Base-by-base conservation (phyloP, 1,140 invertebrate species). In the Saccostrea glomerata region DNA sequence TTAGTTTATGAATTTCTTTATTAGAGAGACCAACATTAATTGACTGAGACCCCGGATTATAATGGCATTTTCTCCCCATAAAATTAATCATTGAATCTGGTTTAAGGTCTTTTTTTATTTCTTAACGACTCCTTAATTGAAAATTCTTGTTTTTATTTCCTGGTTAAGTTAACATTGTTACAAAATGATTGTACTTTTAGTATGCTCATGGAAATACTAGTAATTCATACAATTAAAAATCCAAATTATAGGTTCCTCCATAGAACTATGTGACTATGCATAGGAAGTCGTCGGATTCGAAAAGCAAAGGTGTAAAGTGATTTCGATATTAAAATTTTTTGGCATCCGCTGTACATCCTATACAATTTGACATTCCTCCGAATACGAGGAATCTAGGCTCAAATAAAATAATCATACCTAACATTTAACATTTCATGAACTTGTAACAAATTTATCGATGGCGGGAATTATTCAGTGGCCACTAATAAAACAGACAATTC, bases 371-470 rank as follows among this genome's bases (percentile, higher is more conserved):
- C 47, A 47, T 47, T 47, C 47, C 47, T 47, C 9, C 9, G 47
- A 47, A 47, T 7, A 47, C 47, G 47, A 47, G 6, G 47, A 47
- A 47, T 2, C 6, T 47, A 47, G 47, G 2, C 6, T 47, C 25
- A 11, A 25, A 77, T 77, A 25, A 77, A 77, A 77, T 47, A 77
- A 77, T 77, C 70, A 77, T 23, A 77, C 25, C 25, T 77, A 77
- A 77, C 25, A 25, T 30, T 77, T 77, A 77, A 77, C 70, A 77
- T 77, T 77, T 77, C 70, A 77, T 77, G 70, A 77, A 77, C 23
- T 77, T 12, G 70, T 36, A 77, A 77, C 23, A 77, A 36, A 77
- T 77, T 77, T 77, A 77, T 77, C 70, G 70, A 15, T 25, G 70
- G 25, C 70, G 15, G 25, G 70, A 77, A 77, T 77, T 77, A 77